Base-by-base conservation (phyloP, 2,113 vertebrate genomes). In the Copsychus sechellarum region DNA sequence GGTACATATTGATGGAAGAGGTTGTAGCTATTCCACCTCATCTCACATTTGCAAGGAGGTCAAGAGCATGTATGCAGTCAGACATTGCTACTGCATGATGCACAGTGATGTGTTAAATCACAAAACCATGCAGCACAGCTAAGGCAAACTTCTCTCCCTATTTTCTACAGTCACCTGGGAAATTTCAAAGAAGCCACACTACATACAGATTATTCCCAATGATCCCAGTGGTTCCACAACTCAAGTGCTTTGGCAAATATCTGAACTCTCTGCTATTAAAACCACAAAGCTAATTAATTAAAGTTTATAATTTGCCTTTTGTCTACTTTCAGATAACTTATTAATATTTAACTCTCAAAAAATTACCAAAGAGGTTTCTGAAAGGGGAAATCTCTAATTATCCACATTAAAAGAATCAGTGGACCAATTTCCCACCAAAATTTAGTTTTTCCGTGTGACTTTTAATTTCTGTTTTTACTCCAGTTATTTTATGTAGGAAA, bases 31-130 rank as follows among this genome's bases (percentile, higher is more conserved):
- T 45, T 77, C 36, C 13, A 28, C 26, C 22, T 73, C 40, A 53
- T 29, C 45, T 91, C 54, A 69, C 12, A 65, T 57, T 43, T 84
- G 2, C 84, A 81, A 50, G 50, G 45, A 88, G 23, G 22, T 47
- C 28, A 82, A 71, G 12, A 64, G 29, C 58, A 51, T 0, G 1
- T 17, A 28, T 20, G 17, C 24, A 71, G 38, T n/a, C 56, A 81
- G 36, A 57, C 29, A 60, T 31, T 38, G 18, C 36, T 72, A 20
- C 9, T 82, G 53, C 4, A 2, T 33, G 20, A 47, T 33, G 29
- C 26, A 58, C 15, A 47, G 19, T 24, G 53, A 51, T 0, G 0
- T 60, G 5, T 33, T 61, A 70, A 53, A 71, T 56, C 62, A 76
- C 40, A 80, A 54, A 91, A 26, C 8, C 40, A 7, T 31, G 28